Evolutionary conservation across 1,140 invertebrate genomes (phyloP).

Genomic region (Aphis craccivora): DNA sequence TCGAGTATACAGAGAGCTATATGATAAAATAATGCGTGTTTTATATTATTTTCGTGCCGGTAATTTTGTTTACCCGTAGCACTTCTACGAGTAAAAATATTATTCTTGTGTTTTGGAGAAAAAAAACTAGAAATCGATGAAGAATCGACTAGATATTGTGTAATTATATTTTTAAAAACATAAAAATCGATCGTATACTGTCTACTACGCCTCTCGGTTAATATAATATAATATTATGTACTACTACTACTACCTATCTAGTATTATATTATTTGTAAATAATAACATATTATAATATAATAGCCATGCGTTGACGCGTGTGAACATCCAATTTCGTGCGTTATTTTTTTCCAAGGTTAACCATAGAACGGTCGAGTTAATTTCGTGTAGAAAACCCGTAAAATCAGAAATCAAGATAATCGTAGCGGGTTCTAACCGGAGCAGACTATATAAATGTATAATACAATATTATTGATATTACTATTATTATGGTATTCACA

Average conservation of each 20-base stretch:
- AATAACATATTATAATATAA: constrained; percentile 6
- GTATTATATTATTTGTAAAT: neutral
- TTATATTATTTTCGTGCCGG: neutral
- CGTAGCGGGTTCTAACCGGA: neutral
- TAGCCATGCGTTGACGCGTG: neutral
- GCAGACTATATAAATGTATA: neutral
- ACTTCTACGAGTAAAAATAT: constrained; percentile 9
- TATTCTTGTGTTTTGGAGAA: neutral
- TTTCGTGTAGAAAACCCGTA: constrained; percentile 23
- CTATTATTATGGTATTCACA: neutral
- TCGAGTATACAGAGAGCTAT: neutral
- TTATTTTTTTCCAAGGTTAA: neutral
- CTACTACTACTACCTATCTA: neutral
- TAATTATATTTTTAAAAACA: neutral
- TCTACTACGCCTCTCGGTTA: too few species aligned
- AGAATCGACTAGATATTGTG: neutral
- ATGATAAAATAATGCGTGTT: neutral
- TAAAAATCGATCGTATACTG: neutral
- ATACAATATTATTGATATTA: neutral
- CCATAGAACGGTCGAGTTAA: neutral
- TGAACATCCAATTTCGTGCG: constrained; percentile 28
- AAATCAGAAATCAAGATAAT: constrained; percentile 17
- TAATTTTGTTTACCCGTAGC: neutral
- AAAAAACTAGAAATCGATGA: neutral
- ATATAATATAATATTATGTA: neutral